Conservation (phyloP, 2,113 vertebrate species). For the Dolichotis patagonum region DNA sequence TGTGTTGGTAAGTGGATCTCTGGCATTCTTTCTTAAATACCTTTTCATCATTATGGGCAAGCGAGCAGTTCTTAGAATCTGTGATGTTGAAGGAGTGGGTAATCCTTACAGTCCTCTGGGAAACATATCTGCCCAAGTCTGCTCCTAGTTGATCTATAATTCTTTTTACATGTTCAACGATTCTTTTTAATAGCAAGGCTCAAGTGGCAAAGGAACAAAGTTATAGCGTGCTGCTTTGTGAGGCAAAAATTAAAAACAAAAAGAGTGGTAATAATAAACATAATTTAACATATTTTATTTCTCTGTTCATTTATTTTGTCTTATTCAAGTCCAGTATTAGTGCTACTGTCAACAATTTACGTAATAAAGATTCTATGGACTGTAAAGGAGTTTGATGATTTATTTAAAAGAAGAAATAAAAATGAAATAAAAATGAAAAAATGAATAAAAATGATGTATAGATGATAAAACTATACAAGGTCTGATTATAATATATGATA, state of each 20-base stretch:
- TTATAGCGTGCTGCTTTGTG: neutral
- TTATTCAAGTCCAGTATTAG: slow-evolving; percentile 28
- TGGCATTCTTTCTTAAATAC: slow-evolving; percentile 45
- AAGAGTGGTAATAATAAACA: neutral
- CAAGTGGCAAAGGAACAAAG: slow-evolving; percentile 12
- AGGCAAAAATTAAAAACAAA: neutral
- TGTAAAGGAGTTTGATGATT: neutral
- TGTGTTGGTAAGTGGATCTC: slow-evolving; percentile 24
- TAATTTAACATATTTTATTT: slow-evolving; percentile 7
- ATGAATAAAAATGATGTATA: neutral
- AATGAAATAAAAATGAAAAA: no score
- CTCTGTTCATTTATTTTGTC: slow-evolving; percentile 17
- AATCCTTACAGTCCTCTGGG: neutral
- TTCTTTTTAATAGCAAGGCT: slow-evolving; percentile 16
- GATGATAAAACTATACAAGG: neutral
- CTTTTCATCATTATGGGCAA: slow-evolving; percentile 1
- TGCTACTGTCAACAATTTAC: slow-evolving; percentile 33
- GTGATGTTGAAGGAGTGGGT: neutral
- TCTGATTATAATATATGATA: neutral
- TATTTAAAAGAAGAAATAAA: slow-evolving; percentile 43
- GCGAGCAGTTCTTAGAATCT: neutral
- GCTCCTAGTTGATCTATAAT: neutral
- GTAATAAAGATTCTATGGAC: neutral
- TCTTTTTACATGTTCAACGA: neutral
- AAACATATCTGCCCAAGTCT: neutral